Evolutionary conservation across 2,888 invertebrate species (phyloP).

Genomic region (Prionchulus punctatus): DNA sequence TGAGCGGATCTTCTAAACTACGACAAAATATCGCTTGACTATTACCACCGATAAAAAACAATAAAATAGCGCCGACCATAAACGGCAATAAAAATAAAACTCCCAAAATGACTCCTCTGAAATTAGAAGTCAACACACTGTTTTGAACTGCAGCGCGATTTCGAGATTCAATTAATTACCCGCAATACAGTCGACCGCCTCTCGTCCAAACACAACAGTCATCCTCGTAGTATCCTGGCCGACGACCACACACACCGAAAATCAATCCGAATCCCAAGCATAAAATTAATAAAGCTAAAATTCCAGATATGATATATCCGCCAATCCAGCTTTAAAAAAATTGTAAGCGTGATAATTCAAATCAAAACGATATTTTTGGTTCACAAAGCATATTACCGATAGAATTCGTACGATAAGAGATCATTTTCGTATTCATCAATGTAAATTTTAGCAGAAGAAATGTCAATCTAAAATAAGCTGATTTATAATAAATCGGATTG

Average conservation of each 20-base stretch:
- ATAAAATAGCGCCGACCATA: conserved; percentile 17
- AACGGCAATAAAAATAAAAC: conserved; percentile 19
- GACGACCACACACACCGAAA: conserved; percentile 38
- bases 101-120: conserved; percentile 23
- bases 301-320: conserved; percentile 32
- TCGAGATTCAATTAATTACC: conserved; percentile 25
- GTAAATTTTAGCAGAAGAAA: not conserved
- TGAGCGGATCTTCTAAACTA: conserved; percentile 22
- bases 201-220: conserved; percentile 36
- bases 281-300: conserved; percentile 33
- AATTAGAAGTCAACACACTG: conserved; percentile 12
- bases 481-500: no score
- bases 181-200: conserved; percentile 35
- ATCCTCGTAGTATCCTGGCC: conserved; percentile 34
- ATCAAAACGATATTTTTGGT: not conserved
- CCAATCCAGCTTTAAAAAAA: conserved; percentile 34
- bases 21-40: conserved; percentile 22
- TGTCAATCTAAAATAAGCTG: conserved; percentile 4
- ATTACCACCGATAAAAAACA: conserved; percentile 24
- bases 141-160: no score
- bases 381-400: conserved; percentile 1
- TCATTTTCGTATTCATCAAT: not conserved
- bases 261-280: conserved; percentile 36
- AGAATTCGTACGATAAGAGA: not conserved
- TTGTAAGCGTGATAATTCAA: not conserved